Evolutionary conservation across 2,113 vertebrate genomes (phyloP).

Genomic region (Apteryx owenii): DNA sequence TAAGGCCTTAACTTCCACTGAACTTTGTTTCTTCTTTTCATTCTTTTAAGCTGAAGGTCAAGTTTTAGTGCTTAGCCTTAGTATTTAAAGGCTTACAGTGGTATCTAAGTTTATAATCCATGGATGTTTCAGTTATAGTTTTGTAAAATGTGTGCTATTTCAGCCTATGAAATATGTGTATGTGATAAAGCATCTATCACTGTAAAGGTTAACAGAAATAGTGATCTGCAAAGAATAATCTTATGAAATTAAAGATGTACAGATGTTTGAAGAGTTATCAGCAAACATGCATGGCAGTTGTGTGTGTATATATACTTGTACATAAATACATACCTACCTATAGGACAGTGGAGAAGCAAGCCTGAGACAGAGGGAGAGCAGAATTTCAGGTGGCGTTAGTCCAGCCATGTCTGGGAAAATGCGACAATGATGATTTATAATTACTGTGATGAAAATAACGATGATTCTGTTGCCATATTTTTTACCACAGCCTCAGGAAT

Average conservation of each 20-base stretch:
- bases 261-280: neutral
- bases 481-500: conserved; percentile 44
- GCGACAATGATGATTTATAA: conserved; percentile 48
- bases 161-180: neutral
- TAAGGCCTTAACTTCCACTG: neutral
- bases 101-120: neutral
- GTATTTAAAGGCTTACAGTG: neutral
- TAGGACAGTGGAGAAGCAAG: neutral
- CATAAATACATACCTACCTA: conserved; percentile 1
- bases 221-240: conserved; percentile 5
- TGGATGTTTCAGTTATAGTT: neutral
- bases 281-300: neutral
- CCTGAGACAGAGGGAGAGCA: neutral
- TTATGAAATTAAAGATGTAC: neutral
- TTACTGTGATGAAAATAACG: conserved; percentile 63
- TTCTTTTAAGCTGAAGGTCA: neutral
- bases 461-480: conserved; percentile 19
- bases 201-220: conserved; percentile 20
- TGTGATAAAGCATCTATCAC: neutral
- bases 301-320: neutral
- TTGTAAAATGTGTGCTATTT: neutral
- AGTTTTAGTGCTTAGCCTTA: neutral
- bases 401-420: conserved; percentile 44
- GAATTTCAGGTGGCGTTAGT: conserved; percentile 52
- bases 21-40: neutral